Percentiles rank a stretch among this genome's conserved stretches.
Evolutionary conservation across 1,140 invertebrate genomes (phyloP).

Genomic region (Achroia grisella): DNA sequence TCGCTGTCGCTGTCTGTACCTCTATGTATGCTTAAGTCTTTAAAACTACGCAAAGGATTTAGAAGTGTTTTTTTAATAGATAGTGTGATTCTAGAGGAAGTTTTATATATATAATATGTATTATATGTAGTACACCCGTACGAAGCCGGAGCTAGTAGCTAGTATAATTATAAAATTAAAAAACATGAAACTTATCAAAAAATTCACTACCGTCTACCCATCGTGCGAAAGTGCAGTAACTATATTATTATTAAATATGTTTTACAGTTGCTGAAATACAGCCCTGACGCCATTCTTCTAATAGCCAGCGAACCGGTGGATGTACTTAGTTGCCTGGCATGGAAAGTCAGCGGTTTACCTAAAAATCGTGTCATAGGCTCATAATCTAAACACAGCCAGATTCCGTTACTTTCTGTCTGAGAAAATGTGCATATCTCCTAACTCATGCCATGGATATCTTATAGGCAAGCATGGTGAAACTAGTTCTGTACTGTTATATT

Average conservation of each 20-base stretch:
- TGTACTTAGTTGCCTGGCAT: constrained; percentile 89
- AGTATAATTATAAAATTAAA: too few species aligned
- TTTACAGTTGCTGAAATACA: constrained; percentile 81
- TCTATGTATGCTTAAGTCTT: too few species aligned
- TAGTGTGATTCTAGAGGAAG: too few species aligned
- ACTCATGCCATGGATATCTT: constrained; percentile 88
- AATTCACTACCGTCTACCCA: neutral
- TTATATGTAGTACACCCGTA: too few species aligned
- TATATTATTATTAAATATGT: constrained; percentile 4
- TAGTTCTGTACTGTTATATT: too few species aligned
- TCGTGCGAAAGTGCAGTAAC: neutral
- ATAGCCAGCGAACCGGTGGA: constrained; percentile 93
- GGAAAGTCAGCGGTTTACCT: constrained; percentile 89
- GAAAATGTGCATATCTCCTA: constrained; percentile 82
- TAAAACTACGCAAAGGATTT: too few species aligned
- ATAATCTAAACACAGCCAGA: constrained; percentile 87
- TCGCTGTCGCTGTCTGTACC: too few species aligned
- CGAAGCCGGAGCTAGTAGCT: too few species aligned
- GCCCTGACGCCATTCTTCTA: constrained; percentile 85
- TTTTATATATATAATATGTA: too few species aligned
- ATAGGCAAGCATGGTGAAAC: constrained; percentile 80
- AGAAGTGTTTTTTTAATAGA: too few species aligned
- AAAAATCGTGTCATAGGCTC: constrained; percentile 88
- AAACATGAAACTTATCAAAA: neutral
- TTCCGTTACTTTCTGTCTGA: constrained; percentile 89